phyloP scores from a whole-genome alignment of 2,888 invertebrate genomes.

The Cerastis rubricosa region DNA sequence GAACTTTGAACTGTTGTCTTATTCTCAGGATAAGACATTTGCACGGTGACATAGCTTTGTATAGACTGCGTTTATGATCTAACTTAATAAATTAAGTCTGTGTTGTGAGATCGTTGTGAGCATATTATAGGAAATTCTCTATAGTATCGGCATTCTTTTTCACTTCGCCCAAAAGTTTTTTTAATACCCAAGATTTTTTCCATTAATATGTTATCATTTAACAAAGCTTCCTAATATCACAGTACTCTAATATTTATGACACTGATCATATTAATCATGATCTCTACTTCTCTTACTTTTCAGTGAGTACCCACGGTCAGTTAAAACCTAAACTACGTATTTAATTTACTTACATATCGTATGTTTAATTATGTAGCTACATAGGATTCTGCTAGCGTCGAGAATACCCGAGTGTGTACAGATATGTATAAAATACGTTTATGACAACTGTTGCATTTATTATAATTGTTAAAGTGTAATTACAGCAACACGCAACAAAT shows the following conservation, averaged over 20 bases:
- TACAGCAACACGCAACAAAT: background rate
- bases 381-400: background rate
- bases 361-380: background rate
- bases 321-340: background rate
- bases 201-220: background rate
- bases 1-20: constrained; percentile 38
- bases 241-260: background rate
- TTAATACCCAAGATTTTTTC: background rate
- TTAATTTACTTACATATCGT: background rate
- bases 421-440: background rate
- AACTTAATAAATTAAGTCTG: background rate
- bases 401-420: background rate
- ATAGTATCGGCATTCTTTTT: background rate
- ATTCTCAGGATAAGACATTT: background rate
- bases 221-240: background rate
- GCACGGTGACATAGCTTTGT: background rate
- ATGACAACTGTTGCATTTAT: background rate
- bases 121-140: background rate
- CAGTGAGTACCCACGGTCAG: background rate
- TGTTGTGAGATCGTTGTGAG: background rate
- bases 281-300: background rate
- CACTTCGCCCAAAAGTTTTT: background rate
- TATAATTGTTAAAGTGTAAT: background rate
- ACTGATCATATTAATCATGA: background rate
- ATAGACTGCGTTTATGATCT: background rate